Base-by-base conservation (phyloP, 2,113 vertebrate genomes). In the Podarcis raffonei region DNA sequence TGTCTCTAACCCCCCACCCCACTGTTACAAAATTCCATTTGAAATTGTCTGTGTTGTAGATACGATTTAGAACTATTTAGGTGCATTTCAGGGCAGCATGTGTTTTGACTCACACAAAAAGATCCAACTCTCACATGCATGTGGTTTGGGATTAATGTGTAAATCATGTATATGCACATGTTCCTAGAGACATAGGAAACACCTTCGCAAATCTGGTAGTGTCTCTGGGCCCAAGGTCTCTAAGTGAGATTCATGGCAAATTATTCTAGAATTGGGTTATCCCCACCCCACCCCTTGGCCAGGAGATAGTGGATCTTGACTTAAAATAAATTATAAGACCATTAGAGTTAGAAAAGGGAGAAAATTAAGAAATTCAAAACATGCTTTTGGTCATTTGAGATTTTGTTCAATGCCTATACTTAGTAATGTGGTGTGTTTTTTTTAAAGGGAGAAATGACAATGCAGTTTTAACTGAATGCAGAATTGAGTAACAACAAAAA, bases 401-500 rank as follows among this genome's bases (percentile, higher is more conserved):
- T 74, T 39, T 62, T 81, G 35, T n/a, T 81, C 35, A 16, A 22
- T 62, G 18, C 12, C 79, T 81, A 20, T 37, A 86, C 1, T 78
- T 65, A 82, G 27, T 65, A 87, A 81, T 5, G 20, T 57, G 72
- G 48, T 5, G 20, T 20, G 39, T 1, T 11, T 53, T 53, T 53
- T 53, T 8, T 1, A 7, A 27, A 57, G n/a, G 35, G 12, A 80
- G 53, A 39, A 86, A 80, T 57, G 13, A 11, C 18, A 82, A 81
- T 42, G 68, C 53, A 86, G 83, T 69, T 27, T 76, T 95, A 83
- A 89, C 80, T 68, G 13, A 90, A 94, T 65, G 59, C 2, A 30
- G 79, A 89, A 89, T 87, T 88, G 89, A 92, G 90, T 84, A 57
- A 87, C 86, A 77, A 90, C 37, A 75, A 22, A 87, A 88, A 89